Base-by-base conservation (phyloP, 1,140 invertebrate species). In the Adoxophyes honmai region DNA sequence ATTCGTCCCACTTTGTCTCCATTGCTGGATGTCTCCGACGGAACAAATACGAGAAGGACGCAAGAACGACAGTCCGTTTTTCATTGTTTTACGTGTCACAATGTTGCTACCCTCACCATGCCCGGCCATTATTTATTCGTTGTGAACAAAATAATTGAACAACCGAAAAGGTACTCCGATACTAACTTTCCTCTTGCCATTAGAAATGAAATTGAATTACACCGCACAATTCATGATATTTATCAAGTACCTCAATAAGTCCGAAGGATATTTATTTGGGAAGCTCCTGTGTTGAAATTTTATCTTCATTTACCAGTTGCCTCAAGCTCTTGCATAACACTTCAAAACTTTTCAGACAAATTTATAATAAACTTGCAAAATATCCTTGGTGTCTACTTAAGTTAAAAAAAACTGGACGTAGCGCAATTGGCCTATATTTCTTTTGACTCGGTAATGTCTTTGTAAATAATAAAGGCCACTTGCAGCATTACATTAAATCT, bases 1-100 rank as follows among this genome's bases (percentile, higher is more conserved):
- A 76, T 80, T 78, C 53, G 58, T 42, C 58, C 62, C 61, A 79
- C 73, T 81, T 83, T 76, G 78, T 83, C 75, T 75, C 71, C 70
- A 78, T 77, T 66, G 66, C 69, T 64, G 48, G 55, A 60, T 73
- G 68, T 72, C 70, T 73, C 62, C 37, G 52, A 70, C 60, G 52
- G 62, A 67, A 73, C 64, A 69, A 76, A 76, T 74, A 67, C 65
- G 64, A 70, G 64, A 68, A 64, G 66, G 68, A 68, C 68, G 65
- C 60, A 55, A 63, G 65, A 56, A 54, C 63, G 56, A 55, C 62
- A 53, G 56, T 64, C 55, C 64, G 63, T 64, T 73, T 73, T 70
- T 69, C 71, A 72, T 77, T 69, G 63, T 70, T 67, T 68, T 44
- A 51, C 51, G 38, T 59, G 62, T 57, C 58, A 39, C 39, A 48